These are phyloP conservation scores for Oceanodroma tethys DNA, from an alignment of 2,113 vertebrate genomes.

Conservation along the genomic window DNA sequence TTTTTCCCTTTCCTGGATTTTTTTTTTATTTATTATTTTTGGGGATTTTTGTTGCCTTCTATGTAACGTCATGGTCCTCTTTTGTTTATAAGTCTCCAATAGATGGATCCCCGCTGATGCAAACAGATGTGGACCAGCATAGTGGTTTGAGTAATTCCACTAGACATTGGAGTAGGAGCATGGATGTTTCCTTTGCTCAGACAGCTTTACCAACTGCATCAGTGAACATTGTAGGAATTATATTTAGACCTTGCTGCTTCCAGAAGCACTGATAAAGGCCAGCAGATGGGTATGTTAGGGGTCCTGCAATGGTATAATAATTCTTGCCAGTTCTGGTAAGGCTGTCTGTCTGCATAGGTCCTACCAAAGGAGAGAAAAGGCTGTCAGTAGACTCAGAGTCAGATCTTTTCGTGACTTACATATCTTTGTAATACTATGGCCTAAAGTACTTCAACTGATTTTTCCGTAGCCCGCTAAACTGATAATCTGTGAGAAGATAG, in stretches of 20 bases:
- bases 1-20: neutral
- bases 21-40: neutral
- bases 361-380: neutral
- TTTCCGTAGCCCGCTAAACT: neutral
- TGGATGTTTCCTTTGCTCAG: neutral
- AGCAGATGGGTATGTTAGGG: neutral
- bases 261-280: neutral
- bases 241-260: neutral
- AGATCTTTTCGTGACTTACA: neutral
- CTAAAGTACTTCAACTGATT: neutral
- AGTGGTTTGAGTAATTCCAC: neutral
- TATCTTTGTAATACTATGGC: neutral
- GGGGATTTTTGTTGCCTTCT: neutral
- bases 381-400: neutral
- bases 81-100: neutral
- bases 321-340: neutral
- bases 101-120: neutral
- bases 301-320: neutral
- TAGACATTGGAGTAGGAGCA: neutral
- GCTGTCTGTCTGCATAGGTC: neutral
- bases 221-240: neutral
- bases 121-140: neutral
- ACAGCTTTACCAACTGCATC: neutral
- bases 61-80: neutral
- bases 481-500: neutral